Evolutionary conservation across 2,888 invertebrate species (phyloP), one percentile per base, ranked within the genome.

Genomic region (Dromius quadrimaculatus): DNA sequence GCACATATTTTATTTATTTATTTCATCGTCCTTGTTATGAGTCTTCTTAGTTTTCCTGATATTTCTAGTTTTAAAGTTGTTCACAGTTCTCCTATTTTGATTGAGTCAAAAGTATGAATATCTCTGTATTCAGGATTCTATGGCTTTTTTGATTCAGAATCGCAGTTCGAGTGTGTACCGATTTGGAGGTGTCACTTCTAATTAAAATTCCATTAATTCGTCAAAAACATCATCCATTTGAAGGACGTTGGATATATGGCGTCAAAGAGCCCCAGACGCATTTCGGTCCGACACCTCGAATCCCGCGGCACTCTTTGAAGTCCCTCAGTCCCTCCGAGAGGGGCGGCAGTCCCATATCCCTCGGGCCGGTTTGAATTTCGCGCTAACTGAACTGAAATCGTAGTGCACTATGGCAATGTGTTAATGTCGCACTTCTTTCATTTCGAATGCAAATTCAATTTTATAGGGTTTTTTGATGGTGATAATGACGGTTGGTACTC

Each of bases 211-310:
- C 45, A 45, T 45, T 45, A 20, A 45, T 20, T 41, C 13, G 41
- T 41, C 13, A 11, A 41, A 41, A 41, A 41, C 15, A 41, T 15
- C 13, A 15, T 15, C 41, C 41, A 41, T 41, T 41, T 41, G 41
- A 5, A 15, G 41, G 15, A 8, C 6, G 41, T 41, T 13, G 11
- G 63, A 41, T 73, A 71, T 72, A 69, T 72, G 73, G 75, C 77
- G 76, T 79, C 79, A 79, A 79, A 80, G 78, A 79, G 76, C 73
- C 72, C 76, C 78, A 19, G n/a, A 22, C 47, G 22, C 41, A 78
- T 80, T 79, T 78, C 80, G 77, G 78, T 78, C 79, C 78, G 76
- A 80, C 81, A 80, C 81, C 80, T 79, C 77, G 71, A 72, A 72
- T 23, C 50, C 50, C 50, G 50, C 47, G 47, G 47, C 47, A 23